Percentiles rank a stretch among this genome's conserved stretches.
These are phyloP conservation scores for Andrena fulva DNA, from an alignment of 2,888 invertebrate genomes.

Conservation along the genomic window DNA sequence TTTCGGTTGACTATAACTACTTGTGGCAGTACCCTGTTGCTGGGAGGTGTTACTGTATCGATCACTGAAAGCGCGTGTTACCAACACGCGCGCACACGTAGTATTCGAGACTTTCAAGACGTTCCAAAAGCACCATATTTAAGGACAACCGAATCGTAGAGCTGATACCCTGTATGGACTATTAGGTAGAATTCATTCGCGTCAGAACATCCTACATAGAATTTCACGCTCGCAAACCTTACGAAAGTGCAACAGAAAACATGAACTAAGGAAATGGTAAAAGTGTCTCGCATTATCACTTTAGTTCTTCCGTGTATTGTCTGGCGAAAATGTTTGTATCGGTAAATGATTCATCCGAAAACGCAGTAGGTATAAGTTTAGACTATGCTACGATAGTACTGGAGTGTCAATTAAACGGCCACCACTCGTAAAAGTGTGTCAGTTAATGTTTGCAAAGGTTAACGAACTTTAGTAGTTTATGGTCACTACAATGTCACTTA, in stretches of 20 bases:
- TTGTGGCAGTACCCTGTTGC: conserved; percentile 79
- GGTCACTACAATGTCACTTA: no score
- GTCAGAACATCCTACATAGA: background rate
- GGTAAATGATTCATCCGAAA: no score
- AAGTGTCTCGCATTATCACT: background rate
- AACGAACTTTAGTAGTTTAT: no score
- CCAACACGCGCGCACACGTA: conserved; percentile 55
- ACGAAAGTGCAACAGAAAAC: background rate
- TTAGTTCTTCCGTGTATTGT: no score
- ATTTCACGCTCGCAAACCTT: background rate
- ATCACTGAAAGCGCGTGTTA: conserved; percentile 76
- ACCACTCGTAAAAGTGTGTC: no score
- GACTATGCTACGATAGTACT: no score
- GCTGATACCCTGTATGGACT: background rate
- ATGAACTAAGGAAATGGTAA: background rate
- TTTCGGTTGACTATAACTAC: conserved; percentile 69
- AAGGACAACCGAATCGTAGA: conserved; percentile 32
- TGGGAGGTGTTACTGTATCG: conserved; percentile 82
- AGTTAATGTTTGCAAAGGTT: no score
- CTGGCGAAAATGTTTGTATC: no score
- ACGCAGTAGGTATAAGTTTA: no score
- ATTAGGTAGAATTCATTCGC: background rate
- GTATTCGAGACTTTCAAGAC: conserved; percentile 56
- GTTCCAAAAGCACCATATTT: conserved; percentile 40
- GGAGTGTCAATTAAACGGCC: no score